Conservation (phyloP, 2,888 invertebrate species). For the Zele albiditarsus region DNA sequence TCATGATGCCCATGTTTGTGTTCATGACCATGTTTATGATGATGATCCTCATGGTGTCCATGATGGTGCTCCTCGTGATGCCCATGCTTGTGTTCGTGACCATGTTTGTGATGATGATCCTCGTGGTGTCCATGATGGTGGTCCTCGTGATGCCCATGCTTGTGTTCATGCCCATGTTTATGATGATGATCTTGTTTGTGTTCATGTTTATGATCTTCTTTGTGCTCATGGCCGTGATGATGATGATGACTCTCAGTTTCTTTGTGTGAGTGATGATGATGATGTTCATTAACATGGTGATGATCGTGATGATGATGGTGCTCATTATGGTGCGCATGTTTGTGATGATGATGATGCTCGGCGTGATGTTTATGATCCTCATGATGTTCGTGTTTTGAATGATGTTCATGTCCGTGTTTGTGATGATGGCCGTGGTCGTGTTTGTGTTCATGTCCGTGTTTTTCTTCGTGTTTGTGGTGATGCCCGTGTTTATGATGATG, state of each 20-base stretch:
- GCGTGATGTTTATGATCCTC: conserved; percentile 58
- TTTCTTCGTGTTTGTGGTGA: conserved; percentile 53
- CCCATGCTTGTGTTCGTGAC: conserved; percentile 59
- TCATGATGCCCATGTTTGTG: conserved; percentile 45
- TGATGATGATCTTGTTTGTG: conserved; percentile 64
- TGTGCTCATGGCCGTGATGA: conserved; percentile 64
- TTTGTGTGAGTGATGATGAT: conserved; percentile 65
- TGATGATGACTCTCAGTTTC: conserved; percentile 65
- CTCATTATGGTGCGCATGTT: conserved; percentile 63
- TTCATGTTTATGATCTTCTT: conserved; percentile 63
- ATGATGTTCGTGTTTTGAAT: conserved; percentile 49
- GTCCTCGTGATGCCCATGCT: conserved; percentile 60
- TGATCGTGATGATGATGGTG: conserved; percentile 66
- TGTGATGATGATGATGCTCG: conserved; percentile 65
- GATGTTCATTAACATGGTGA: conserved; percentile 64
- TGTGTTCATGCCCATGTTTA: conserved; percentile 61
- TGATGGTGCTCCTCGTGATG: conserved; percentile 62
- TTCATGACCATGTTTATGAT: conserved; percentile 55
- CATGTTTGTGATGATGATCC: conserved; percentile 56
- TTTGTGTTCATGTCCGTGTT: conserved; percentile 56
- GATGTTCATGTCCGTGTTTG: conserved; percentile 52
- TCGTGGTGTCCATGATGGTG: conserved; percentile 59
- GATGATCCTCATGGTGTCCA: conserved; percentile 57
- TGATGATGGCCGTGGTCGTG: conserved; percentile 54
- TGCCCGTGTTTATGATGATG: conserved; percentile 57